Percentiles rank a stretch among this genome's conserved stretches.
phyloP scores from a whole-genome alignment of 1,140 invertebrate species.

The Octopus bimaculoides region DNA sequence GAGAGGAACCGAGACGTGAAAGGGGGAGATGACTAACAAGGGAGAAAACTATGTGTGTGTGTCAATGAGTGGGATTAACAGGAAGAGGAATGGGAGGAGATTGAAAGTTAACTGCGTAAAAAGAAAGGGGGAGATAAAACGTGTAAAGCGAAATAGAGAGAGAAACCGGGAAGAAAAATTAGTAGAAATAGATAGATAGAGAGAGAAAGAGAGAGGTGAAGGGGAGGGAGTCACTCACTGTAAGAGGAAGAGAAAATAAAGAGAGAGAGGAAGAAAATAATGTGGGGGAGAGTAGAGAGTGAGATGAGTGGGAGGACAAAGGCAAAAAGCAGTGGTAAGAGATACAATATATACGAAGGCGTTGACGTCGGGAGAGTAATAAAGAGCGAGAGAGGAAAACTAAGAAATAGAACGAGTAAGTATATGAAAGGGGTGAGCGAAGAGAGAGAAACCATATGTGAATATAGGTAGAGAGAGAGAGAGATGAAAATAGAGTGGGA shows the following conservation, averaged over 20 bases:
- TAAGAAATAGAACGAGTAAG: background rate
- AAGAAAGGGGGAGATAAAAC: background rate
- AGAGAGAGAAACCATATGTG: background rate
- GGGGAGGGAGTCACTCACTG: background rate
- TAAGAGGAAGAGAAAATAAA: background rate
- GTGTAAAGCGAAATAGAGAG: background rate
- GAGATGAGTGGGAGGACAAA: background rate
- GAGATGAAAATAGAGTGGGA: slow-evolving; percentile 15
- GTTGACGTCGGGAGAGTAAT: background rate
- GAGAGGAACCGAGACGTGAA: background rate
- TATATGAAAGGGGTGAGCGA: background rate
- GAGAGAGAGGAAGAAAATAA: background rate
- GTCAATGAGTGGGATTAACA: background rate
- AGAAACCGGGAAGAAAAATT: background rate
- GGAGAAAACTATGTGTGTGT: background rate
- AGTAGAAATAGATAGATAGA: background rate
- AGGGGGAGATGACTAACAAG: background rate
- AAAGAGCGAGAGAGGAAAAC: background rate
- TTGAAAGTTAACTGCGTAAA: background rate
- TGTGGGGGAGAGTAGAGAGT: background rate
- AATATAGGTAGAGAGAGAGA: background rate
- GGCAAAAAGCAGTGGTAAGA: background rate
- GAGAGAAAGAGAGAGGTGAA: background rate
- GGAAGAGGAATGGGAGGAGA: background rate
- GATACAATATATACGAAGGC: background rate